phyloP scores from a whole-genome alignment of 2,888 invertebrate genomes.

The Dryobotodes eremita region DNA sequence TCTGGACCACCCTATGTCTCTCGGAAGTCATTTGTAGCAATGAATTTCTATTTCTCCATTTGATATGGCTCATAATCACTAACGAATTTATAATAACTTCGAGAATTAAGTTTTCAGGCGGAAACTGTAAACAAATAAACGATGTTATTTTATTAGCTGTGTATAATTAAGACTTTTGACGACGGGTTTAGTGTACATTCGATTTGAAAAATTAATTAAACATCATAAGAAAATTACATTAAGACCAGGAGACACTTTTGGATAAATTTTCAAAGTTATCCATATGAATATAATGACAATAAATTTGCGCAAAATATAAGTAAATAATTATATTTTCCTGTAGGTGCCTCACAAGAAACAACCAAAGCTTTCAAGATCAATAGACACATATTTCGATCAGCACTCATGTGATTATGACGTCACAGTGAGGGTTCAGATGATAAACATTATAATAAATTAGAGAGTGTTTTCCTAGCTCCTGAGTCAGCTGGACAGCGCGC shows the following conservation, averaged over 20 bases:
- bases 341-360: conserved; percentile 12
- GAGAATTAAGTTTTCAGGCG: not conserved
- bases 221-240: not conserved
- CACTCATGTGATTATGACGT: conserved; percentile 44
- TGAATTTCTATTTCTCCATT: not conserved
- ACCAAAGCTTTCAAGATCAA: conserved; percentile 57
- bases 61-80: not conserved
- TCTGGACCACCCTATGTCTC: too few species aligned
- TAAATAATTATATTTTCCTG: not conserved
- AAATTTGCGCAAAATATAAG: not conserved
- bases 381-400: conserved; percentile 66
- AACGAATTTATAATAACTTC: not conserved
- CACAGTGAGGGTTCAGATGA: conserved; percentile 57
- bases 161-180: not conserved
- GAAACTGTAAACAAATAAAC: conserved; percentile 22
- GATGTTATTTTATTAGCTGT: conserved; percentile 7
- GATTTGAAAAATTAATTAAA: not conserved
- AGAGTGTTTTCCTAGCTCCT: conserved; percentile 60
- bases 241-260: not conserved
- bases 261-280: not conserved
- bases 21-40: not conserved
- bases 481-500: conserved; percentile 68
- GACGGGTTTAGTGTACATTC: not conserved
- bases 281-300: not conserved
- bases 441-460: conserved; percentile 71